These are phyloP conservation scores for Lasius platythorax DNA, from an alignment of 2,888 invertebrate genomes.

Conservation along the genomic window DNA sequence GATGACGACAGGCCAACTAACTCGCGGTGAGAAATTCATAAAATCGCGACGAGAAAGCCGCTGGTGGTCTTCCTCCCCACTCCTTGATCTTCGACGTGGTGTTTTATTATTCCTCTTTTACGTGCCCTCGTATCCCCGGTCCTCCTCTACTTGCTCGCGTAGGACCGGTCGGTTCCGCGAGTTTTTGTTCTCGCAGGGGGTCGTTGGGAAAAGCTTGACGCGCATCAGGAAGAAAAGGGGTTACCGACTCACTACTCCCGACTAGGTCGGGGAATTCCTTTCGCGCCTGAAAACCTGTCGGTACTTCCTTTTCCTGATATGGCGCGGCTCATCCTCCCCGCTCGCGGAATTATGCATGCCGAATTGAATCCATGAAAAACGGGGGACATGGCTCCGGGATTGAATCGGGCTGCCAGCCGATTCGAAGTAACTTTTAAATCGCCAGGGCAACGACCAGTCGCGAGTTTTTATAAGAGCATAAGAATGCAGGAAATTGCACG, in stretches of 20 bases:
- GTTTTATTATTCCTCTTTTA: conserved; percentile 64
- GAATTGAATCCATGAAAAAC: conserved; percentile 47
- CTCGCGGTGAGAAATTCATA: conserved; percentile 60
- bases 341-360: conserved; percentile 50
- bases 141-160: conserved; percentile 53
- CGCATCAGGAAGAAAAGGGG: conserved; percentile 74
- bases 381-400: conserved; percentile 17
- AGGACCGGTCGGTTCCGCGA: conserved; percentile 70
- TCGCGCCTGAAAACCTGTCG: conserved; percentile 68
- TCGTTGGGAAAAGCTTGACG: conserved; percentile 72
- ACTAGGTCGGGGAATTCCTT: conserved; percentile 54
- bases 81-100: conserved; percentile 63
- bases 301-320: conserved; percentile 64
- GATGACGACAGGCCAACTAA: conserved; percentile 74
- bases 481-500: background rate
- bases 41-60: conserved; percentile 65
- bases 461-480: conserved; percentile 22
- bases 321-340: conserved; percentile 41
- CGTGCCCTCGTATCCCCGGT: conserved; percentile 48
- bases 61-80: conserved; percentile 72
- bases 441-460: conserved; percentile 38
- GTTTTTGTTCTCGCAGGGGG: conserved; percentile 75
- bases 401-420: conserved; percentile 8
- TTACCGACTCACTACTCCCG: conserved; percentile 50
- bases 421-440: conserved; percentile 49